phyloP scores from a whole-genome alignment of 2,888 invertebrate species.

The Catotricha subobsoleta region DNA sequence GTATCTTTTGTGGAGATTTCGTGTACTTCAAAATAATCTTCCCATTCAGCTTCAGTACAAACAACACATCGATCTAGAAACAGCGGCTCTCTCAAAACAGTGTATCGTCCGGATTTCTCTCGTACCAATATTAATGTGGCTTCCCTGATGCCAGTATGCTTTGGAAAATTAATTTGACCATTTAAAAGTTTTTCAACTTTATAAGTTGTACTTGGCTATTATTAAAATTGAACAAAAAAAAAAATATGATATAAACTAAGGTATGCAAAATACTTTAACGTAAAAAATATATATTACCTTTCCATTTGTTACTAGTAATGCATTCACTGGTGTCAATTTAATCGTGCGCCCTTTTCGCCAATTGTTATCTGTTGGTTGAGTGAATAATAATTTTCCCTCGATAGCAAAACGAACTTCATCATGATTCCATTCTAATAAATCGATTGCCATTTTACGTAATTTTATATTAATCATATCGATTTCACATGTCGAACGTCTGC shows the following conservation, averaged over 20 bases:
- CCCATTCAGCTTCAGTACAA: slow-evolving; percentile 69
- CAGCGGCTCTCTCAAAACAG: slow-evolving; percentile 73
- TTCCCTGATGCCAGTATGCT: slow-evolving; percentile 61
- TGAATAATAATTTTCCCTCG: slow-evolving; percentile 74
- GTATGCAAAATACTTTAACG: background rate
- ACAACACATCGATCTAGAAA: slow-evolving; percentile 83
- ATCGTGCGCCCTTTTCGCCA: slow-evolving; percentile 79
- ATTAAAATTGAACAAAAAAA: slow-evolving; percentile 12
- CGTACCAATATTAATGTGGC: slow-evolving; percentile 74
- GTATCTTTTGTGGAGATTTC: slow-evolving; percentile 85
- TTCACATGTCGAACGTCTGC: slow-evolving; percentile 57
- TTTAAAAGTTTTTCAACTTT: slow-evolving; percentile 33
- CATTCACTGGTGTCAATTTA: slow-evolving; percentile 74
- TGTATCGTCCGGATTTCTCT: slow-evolving; percentile 78
- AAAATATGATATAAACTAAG: background rate
- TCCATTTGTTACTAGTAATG: slow-evolving; percentile 78
- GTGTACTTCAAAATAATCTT: slow-evolving; percentile 89
- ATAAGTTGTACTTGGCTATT: slow-evolving; percentile 52
- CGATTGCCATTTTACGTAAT: slow-evolving; percentile 81
- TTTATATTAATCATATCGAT: slow-evolving; percentile 80
- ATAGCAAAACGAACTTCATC: slow-evolving; percentile 81
- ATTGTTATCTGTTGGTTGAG: slow-evolving; percentile 79
- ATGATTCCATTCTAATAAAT: slow-evolving; percentile 85
- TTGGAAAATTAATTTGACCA: slow-evolving; percentile 37
- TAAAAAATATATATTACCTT: slow-evolving; percentile 42